Base-by-base conservation (phyloP, 1,140 invertebrate species). In the Camponotus pennsylvanicus region DNA sequence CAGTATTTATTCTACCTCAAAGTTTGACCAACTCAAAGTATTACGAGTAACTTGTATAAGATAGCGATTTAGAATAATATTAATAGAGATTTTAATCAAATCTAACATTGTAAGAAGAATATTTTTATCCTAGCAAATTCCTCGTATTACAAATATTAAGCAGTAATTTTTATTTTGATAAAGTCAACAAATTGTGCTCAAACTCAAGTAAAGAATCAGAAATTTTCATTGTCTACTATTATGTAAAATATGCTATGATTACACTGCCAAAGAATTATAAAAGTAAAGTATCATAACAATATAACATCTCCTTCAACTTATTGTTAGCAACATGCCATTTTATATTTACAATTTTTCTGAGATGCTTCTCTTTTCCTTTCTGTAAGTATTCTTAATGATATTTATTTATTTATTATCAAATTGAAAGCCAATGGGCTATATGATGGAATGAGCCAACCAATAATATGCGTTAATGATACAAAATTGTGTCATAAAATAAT, bases 1-100 rank as follows among this genome's bases (percentile, higher is more conserved):
- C 32, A 86, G 34, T 76, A 77, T 75, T 78, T 32, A 21, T 83
- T 71, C 78, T 91, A 85, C 70, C 82, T 91, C 73, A 52, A 84
- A 63, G 27, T 61, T 79, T 57, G 13, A 85, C 37, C 9, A 52
- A 21, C 13, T 66, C 55, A 83, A 70, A 87, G 49, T 49, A 67
- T 13, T 21, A 18, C 0, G 11, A 78, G 49, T 66, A 37, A 61
- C 8, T 45, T 66, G 49, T 52, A 18, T 52, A n/a, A 37, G 11
- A 0, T 37, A 11, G 27, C 42, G 27, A 61, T 15, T 52, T 57
- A 57, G 7, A 57, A 11, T 42, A 57, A 27, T 18, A n/a, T 2
- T 34, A 76, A 76, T 1, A 32, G 37, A 63, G 61, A 37, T 3
- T 37, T 18, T 52, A 66, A 21, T 66, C 32, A 37, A 21, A 49